Evolutionary conservation across 2,113 vertebrate species (phyloP), one percentile per base, ranked within the genome.

Genomic region (Bufo bufo): DNA sequence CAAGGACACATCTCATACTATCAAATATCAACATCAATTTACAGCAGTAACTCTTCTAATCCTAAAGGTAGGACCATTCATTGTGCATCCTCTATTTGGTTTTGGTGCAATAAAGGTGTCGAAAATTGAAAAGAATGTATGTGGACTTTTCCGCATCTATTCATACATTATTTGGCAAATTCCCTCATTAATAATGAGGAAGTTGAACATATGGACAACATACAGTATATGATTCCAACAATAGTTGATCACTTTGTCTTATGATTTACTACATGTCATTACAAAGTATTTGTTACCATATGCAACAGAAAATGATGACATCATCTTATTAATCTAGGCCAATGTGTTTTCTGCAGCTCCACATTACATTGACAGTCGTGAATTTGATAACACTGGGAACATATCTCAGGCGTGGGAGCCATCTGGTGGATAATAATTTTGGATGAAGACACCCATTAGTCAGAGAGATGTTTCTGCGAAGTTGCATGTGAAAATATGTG

Each of bases 361-460:
- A 65, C 59, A 63, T 81, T 81, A 81, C 79, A 49, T 50, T 65
- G 80, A 82, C 58, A 82, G 63, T 43, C 63, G 79, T 47, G 33
- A 19, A 82, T 47, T 6, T 82, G 80, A 63, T 82, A 59, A 82
- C 49, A 69, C 50, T 54, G 65, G 49, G 66, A 84, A 69, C 71
- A 74, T 43, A 47, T 54, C 45, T 69, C 65, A 56, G 19, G 82
- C 82, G 11, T 47, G 19, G 50, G 63, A 82, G 81, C 81, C 81
- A 82, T 83, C 81, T 83, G 81, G 61, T 83, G 81, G 63, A 71
- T 54, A 71, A 43, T 54, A 54, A 56, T 66, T 47, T 59, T 84
- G 47, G 11, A 7, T 54, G 71, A 52, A 66, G 45, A 66, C 45
- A 50, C 69, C 47, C 61, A 83, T 65, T 83, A 66, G 81, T 69